Evolutionary conservation across 2,888 invertebrate species (phyloP), one percentile per base, ranked within the genome.

Genomic region (Ceramica pisi): DNA sequence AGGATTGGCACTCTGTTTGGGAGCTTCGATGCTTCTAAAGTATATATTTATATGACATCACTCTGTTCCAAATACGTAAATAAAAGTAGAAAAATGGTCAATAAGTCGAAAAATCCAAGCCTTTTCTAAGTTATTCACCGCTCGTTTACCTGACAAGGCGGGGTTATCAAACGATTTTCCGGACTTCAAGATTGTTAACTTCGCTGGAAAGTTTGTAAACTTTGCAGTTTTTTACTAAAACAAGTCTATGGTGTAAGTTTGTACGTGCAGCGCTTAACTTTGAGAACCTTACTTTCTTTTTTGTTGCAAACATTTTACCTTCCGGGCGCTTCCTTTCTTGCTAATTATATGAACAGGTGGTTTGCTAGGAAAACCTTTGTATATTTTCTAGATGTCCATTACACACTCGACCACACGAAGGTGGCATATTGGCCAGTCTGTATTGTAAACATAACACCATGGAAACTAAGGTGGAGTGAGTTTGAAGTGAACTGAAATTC

Each of bases 81-180:
- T 35, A n/a, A 56, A 56, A 56, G 14, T 21, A 31, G 6, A 21
- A 38, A 57, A 38, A 38, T 21, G 8, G 7, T 38, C 38, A 21
- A 57, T 21, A 57, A 38, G 21, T 14, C 38, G 14, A 38, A 38
- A 14, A 21, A 38, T 21, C 61, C 21, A 38, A 64, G 26, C 14
- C 21, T 44, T 61, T 61, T 61, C 55, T 68, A 71, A 89, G 44
- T 71, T 82, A 77, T 70, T 82, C 59, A 78, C 63, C 50, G 41
- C 59, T 67, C 63, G 53, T 82, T 53, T 78, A 74, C 71, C 57
- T 64, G 78, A 79, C 68, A 70, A 71, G 61, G 68, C 67, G 56
- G 48, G 60, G 53, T 65, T 66, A 64, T 71, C 59, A 74, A 73
- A 73, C 75, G 68, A 56, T 65, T 77, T 73, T 56, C 51, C 64